phyloP scores from a whole-genome alignment of 2,888 invertebrate genomes.

The Macrosoma leucophasiata region DNA sequence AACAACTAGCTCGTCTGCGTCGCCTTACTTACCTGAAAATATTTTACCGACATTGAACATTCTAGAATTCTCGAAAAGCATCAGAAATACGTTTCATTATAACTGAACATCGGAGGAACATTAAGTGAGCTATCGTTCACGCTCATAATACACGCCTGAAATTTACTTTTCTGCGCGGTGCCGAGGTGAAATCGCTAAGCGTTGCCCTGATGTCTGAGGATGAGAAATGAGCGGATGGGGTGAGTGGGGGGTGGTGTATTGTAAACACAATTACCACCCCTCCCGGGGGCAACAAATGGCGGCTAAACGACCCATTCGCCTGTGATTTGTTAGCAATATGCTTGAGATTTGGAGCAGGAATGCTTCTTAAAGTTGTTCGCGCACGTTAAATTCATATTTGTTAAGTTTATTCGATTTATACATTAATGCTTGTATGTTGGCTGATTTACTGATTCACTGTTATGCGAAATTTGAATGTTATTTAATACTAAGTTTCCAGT shows the following conservation, averaged over 20 bases:
- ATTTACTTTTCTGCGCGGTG: slow-evolving; percentile 42
- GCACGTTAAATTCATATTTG: slow-evolving; percentile 6
- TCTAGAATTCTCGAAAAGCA: too few species aligned
- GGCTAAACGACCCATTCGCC: slow-evolving; percentile 72
- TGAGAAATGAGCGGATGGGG: slow-evolving; percentile 56
- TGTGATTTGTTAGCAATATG: slow-evolving; percentile 75
- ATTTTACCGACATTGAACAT: too few species aligned
- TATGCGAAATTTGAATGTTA: too few species aligned
- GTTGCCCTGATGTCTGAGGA: slow-evolving; percentile 56
- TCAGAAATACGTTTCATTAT: too few species aligned
- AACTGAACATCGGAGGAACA: too few species aligned
- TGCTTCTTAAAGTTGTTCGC: slow-evolving; percentile 39
- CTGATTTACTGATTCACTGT: too few species aligned
- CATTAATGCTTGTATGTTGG: too few species aligned
- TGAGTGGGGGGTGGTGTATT: slow-evolving; percentile 43
- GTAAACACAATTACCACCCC: slow-evolving; percentile 67
- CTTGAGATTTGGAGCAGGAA: slow-evolving; percentile 64
- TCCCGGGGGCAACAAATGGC: slow-evolving; percentile 61
- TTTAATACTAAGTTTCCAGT: too few species aligned
- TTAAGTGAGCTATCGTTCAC: slow-evolving; percentile 9
- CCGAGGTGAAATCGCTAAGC: slow-evolving; percentile 63
- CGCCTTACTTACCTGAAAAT: too few species aligned
- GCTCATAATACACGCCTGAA: slow-evolving; percentile 6
- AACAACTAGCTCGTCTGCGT: too few species aligned
- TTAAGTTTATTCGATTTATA: too few species aligned